Conservation (phyloP, 2,113 vertebrate species). For the Chaenocephalus aceratus region DNA sequence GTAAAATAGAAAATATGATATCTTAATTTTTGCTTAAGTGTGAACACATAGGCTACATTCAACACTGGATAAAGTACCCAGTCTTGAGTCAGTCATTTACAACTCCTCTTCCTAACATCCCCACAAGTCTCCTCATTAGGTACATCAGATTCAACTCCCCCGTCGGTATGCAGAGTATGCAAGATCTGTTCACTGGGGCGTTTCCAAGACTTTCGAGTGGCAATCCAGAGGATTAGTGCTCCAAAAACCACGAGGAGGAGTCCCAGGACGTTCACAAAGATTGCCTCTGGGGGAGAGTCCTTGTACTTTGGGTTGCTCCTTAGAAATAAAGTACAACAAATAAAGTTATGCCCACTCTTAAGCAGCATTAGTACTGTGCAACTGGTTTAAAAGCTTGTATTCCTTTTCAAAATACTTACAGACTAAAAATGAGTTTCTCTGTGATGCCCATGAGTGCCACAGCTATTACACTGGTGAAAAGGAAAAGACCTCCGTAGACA, state of each 20-base stretch:
- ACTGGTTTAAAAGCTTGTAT: not conserved
- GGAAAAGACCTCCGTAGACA: slow-evolving; percentile 88
- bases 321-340: slow-evolving; percentile 15
- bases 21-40: not conserved
- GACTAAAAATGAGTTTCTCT: slow-evolving; percentile 92
- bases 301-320: slow-evolving; percentile 85
- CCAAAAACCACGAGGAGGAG: slow-evolving; percentile 90
- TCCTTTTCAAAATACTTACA: slow-evolving; percentile 87
- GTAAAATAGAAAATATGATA: slow-evolving; percentile 5
- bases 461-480: slow-evolving; percentile 90
- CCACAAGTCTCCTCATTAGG: slow-evolving; percentile 74
- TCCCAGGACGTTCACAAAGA: slow-evolving; percentile 91
- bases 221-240: slow-evolving; percentile 90
- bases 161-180: slow-evolving; percentile 65
- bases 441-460: slow-evolving; percentile 94
- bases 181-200: slow-evolving; percentile 85
- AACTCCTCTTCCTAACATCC: slow-evolving; percentile 86
- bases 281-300: slow-evolving; percentile 88
- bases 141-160: slow-evolving; percentile 62
- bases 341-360: not conserved
- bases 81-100: slow-evolving; percentile 21
- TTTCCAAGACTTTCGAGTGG: slow-evolving; percentile 91
- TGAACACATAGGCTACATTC: slow-evolving; percentile 34
- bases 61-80: not conserved
- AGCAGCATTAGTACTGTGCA: not conserved